A percentile compares a stretch with the other conserved stretches of the same genome.
phyloP scores from a whole-genome alignment of 2,113 vertebrate genomes.

The Oceanodroma tethys region DNA sequence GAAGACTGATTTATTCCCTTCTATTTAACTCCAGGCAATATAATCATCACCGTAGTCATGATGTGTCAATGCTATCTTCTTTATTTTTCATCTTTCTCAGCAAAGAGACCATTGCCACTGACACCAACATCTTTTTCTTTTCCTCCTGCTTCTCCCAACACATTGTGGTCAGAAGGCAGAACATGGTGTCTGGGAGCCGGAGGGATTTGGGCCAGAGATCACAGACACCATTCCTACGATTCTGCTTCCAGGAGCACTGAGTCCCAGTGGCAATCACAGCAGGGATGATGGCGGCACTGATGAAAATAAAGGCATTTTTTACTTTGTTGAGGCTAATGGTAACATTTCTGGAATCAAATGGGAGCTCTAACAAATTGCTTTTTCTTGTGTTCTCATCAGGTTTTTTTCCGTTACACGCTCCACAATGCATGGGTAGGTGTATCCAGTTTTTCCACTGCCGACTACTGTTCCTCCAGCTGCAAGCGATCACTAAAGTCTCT shows the following conservation, averaged over 20 bases:
- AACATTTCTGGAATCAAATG: neutral
- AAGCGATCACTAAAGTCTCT: neutral
- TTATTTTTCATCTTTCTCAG: neutral
- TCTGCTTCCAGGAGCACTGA: neutral
- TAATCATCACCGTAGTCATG: neutral
- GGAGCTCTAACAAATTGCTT: neutral
- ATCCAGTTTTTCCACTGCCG: neutral
- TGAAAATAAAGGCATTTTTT: neutral
- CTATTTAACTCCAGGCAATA: slow-evolving; percentile 12
- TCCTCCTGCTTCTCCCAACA: neutral
- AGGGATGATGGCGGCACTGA: neutral
- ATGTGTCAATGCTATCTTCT: neutral
- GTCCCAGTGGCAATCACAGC: neutral
- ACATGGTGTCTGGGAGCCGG: neutral
- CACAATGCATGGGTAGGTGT: neutral
- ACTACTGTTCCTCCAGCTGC: neutral
- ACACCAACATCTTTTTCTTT: neutral
- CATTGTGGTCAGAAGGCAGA: neutral
- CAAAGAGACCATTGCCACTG: neutral
- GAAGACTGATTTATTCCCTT: slow-evolving; percentile 27
- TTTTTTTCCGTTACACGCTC: neutral
- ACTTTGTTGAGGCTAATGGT: neutral
- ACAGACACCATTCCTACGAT: neutral
- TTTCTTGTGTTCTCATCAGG: neutral
- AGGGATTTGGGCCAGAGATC: neutral